Evolutionary conservation across 2,888 invertebrate species (phyloP).

Genomic region (Omphaloscelis lunosa): DNA sequence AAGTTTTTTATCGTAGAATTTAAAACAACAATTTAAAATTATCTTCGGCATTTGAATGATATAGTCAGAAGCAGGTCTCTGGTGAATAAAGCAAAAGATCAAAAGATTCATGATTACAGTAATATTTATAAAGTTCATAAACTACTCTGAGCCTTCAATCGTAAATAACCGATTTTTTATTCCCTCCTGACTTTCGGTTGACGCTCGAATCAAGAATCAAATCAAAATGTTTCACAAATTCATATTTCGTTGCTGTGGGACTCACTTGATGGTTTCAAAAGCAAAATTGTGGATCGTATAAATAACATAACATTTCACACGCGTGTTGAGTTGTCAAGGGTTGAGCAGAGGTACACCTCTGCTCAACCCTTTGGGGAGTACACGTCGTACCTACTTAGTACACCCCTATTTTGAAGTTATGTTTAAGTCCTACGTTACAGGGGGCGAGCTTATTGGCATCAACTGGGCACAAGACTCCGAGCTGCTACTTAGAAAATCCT

Average conservation of each 20-base stretch:
- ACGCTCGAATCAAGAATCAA: slow-evolving; percentile 23
- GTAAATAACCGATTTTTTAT: slow-evolving; percentile 38
- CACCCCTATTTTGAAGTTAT: neutral
- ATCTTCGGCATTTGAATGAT: slow-evolving; percentile 20
- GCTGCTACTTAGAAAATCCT: neutral
- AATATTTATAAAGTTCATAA: slow-evolving; percentile 39
- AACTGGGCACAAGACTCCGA: neutral
- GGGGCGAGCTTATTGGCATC: neutral
- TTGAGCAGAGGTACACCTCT: neutral
- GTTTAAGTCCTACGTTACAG: neutral
- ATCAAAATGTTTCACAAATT: slow-evolving; percentile 40
- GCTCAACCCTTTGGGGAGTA: too few species aligned
- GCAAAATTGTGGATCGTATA: neutral
- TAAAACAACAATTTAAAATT: neutral
- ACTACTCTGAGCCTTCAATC: slow-evolving; percentile 20
- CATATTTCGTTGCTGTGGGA: neutral
- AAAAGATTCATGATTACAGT: slow-evolving; percentile 31
- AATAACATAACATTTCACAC: neutral
- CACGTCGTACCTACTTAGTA: neutral
- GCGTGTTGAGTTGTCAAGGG: too few species aligned
- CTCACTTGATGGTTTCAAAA: neutral
- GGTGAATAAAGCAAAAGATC: slow-evolving; percentile 1
- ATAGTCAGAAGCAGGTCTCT: slow-evolving; percentile 7
- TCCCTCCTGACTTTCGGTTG: slow-evolving; percentile 28
- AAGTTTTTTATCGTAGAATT: neutral